Percentiles rank a stretch among this genome's conserved stretches.
These are phyloP conservation scores for Natrix natrix DNA, from an alignment of 2,797 vertebrate genomes.

Conservation along the genomic window DNA sequence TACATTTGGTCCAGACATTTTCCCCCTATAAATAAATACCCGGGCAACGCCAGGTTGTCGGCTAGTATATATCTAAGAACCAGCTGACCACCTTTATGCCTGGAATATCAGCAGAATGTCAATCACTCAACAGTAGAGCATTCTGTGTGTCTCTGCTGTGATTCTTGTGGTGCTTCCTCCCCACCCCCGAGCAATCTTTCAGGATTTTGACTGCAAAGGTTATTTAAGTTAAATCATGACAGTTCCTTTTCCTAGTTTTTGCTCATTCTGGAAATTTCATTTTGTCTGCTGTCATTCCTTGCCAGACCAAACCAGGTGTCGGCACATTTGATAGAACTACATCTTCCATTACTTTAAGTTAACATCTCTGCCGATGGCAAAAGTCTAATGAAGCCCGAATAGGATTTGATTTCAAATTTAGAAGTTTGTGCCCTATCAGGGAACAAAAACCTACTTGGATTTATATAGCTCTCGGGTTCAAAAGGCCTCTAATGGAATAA, in stretches of 20 bases:
- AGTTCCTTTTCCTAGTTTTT: neutral
- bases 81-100: neutral
- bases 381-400: neutral
- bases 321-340: conserved; percentile 7
- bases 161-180: neutral
- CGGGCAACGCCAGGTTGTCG: too few species aligned
- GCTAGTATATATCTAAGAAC: neutral
- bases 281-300: neutral
- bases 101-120: neutral
- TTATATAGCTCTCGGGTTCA: neutral
- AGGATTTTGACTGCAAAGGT: neutral
- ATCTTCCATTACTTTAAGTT: neutral
- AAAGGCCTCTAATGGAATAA: neutral
- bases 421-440: neutral
- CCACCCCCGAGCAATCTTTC: neutral
- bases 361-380: neutral
- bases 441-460: neutral
- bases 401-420: conserved; percentile 2
- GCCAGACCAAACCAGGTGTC: neutral
- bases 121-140: neutral
- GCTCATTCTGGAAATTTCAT: conserved; percentile 11
- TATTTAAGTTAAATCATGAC: neutral
- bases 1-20: too few species aligned
- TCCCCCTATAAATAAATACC: too few species aligned
- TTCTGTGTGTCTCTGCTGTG: neutral